Percentiles rank a stretch among this genome's conserved stretches.
Evolutionary conservation across 2,113 vertebrate species (phyloP).

Genomic region (Accipiter virgatus): DNA sequence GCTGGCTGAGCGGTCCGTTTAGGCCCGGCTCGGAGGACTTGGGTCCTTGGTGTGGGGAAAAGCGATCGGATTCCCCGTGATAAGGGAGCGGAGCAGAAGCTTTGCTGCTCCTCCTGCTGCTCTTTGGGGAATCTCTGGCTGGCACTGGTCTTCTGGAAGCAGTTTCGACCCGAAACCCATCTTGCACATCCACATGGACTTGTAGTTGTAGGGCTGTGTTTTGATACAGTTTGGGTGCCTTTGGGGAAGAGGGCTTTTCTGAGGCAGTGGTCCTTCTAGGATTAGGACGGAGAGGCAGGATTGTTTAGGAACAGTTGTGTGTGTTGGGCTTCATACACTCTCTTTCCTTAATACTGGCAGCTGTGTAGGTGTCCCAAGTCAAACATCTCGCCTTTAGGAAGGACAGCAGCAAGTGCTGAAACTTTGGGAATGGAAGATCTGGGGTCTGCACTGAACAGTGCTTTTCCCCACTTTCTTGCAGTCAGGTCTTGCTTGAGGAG

Average conservation of each 20-base stretch:
- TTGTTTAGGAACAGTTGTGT: background rate
- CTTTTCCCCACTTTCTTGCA: background rate
- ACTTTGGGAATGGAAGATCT: background rate
- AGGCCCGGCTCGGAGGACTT: background rate
- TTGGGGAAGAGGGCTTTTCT: background rate
- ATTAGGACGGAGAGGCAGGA: background rate
- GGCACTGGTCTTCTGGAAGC: background rate
- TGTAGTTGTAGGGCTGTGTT: background rate
- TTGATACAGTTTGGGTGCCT: background rate
- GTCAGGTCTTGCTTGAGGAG: background rate
- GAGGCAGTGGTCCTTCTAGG: background rate
- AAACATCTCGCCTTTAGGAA: background rate
- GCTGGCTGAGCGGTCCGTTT: background rate
- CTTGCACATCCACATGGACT: background rate
- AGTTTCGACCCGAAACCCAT: background rate
- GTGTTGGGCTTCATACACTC: background rate
- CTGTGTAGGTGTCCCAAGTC: background rate
- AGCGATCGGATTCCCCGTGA: background rate
- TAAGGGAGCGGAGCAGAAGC: background rate
- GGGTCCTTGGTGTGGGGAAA: background rate
- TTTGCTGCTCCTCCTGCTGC: background rate
- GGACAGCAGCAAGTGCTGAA: conserved; percentile 70
- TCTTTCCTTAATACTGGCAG: background rate
- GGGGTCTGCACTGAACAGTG: background rate
- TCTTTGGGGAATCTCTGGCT: background rate